phyloP scores from a whole-genome alignment of 2,888 invertebrate species.

The Drosophila hamatofila region DNA sequence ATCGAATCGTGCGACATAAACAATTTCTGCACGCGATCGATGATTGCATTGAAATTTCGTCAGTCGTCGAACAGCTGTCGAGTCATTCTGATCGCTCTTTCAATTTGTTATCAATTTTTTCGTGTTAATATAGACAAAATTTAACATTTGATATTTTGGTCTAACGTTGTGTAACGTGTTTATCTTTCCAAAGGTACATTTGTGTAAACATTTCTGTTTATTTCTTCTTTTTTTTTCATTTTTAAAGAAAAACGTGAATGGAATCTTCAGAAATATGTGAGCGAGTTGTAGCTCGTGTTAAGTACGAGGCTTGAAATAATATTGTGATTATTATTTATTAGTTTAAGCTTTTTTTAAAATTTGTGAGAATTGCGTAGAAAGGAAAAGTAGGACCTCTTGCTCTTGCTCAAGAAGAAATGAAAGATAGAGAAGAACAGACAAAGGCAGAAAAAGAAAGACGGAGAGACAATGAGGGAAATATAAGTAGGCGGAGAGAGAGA shows the following conservation, averaged over 20 bases:
- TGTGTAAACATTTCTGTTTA: slow-evolving; percentile 53
- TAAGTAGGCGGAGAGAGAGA: not conserved
- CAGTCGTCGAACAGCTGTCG: slow-evolving; percentile 50
- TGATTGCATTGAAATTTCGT: slow-evolving; percentile 12
- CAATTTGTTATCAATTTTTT: not conserved
- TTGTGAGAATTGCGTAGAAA: no score
- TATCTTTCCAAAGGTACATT: slow-evolving; percentile 40
- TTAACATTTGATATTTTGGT: slow-evolving; percentile 11
- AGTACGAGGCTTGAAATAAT: no score
- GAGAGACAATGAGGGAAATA: not conserved
- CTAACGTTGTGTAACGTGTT: slow-evolving; percentile 1
- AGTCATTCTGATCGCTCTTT: slow-evolving; percentile 32
- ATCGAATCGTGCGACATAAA: slow-evolving; percentile 49
- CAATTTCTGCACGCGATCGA: slow-evolving; percentile 59
- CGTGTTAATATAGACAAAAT: not conserved
- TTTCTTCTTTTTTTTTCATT: not conserved
- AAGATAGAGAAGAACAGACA: no score
- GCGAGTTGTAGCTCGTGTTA: no score
- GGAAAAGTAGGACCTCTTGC: no score
- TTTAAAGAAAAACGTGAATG: not conserved
- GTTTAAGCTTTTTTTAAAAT: no score
- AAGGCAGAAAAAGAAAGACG: no score
- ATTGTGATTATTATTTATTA: no score
- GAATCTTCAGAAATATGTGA: no score
- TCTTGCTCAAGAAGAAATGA: not conserved